These are phyloP conservation scores for Zaprionus lineosus DNA, from an alignment of 2,888 invertebrate species.

Conservation along the genomic window DNA sequence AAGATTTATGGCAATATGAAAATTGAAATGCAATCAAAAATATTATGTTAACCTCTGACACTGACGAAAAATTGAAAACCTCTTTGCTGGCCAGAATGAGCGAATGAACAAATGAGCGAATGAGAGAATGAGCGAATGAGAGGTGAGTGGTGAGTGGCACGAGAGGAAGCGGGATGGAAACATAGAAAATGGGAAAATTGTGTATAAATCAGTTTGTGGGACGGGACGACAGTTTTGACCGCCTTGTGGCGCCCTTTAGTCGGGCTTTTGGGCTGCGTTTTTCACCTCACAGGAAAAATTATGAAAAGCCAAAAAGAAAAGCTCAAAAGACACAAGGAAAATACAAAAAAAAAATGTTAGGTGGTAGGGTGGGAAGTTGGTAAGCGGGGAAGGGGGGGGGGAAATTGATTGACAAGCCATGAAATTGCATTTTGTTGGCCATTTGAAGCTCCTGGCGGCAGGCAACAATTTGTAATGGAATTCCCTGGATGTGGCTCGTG, in stretches of 20 bases:
- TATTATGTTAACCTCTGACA: slow-evolving; percentile 77
- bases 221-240: slow-evolving; percentile 40
- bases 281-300: too few species aligned
- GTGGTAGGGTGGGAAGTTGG: too few species aligned
- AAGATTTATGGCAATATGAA: slow-evolving; percentile 67
- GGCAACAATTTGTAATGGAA: slow-evolving; percentile 49
- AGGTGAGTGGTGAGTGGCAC: too few species aligned
- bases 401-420: slow-evolving; percentile 79
- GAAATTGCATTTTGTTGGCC: slow-evolving; percentile 67
- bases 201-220: slow-evolving; percentile 59
- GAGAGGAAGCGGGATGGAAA: too few species aligned
- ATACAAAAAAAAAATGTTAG: slow-evolving; percentile 26
- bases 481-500: slow-evolving; percentile 25
- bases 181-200: slow-evolving; percentile 18
- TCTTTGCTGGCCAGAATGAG: slow-evolving; percentile 14
- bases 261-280: too few species aligned
- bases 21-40: slow-evolving; percentile 79
- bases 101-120: slow-evolving; percentile 21
- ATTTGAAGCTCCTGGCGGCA: slow-evolving; percentile 43
- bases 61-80: slow-evolving; percentile 23
- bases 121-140: too few species aligned
- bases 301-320: slow-evolving; percentile 2
- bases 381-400: too few species aligned
- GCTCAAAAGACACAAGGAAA: background rate
- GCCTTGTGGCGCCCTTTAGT: slow-evolving; percentile 53